phyloP scores from a whole-genome alignment of 1,140 invertebrate species.

The Frieseomelitta varia region DNA sequence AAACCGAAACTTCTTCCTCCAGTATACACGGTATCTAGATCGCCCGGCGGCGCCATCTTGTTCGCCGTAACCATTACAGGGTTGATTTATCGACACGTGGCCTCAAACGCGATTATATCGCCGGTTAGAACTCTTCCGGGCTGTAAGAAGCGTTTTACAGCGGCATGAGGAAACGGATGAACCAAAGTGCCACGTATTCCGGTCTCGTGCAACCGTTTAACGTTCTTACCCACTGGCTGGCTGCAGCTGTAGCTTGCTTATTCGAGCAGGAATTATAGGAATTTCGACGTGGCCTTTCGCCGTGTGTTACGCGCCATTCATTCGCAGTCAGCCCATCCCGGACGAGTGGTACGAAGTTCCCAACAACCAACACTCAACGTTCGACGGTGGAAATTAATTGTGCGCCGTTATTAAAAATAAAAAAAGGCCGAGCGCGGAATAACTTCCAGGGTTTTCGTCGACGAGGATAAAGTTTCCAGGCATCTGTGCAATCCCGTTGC shows the following conservation, averaged over 20 bases:
- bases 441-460: not conserved
- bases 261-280: constrained; percentile 31
- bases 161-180: not conserved
- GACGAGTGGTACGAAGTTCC: not conserved
- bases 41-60: not conserved
- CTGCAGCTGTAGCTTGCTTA: constrained; percentile 22
- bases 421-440: not conserved
- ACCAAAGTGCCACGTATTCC: constrained; percentile 10
- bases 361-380: not conserved
- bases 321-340: not conserved
- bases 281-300: constrained; percentile 1
- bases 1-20: not conserved
- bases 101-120: constrained; percentile 20
- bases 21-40: not conserved
- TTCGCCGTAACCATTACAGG: not conserved
- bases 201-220: constrained; percentile 21
- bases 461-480: not conserved
- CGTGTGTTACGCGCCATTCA: not conserved
- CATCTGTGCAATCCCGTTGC: not conserved
- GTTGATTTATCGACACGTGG: constrained; percentile 24
- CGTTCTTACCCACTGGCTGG: constrained; percentile 17
- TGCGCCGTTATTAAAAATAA: constrained; percentile 7
- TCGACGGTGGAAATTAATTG: not conserved
- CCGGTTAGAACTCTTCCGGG: not conserved
- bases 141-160: not conserved